Evolutionary conservation across 2,888 invertebrate genomes (phyloP).

Genomic region (Troides aeacus): DNA sequence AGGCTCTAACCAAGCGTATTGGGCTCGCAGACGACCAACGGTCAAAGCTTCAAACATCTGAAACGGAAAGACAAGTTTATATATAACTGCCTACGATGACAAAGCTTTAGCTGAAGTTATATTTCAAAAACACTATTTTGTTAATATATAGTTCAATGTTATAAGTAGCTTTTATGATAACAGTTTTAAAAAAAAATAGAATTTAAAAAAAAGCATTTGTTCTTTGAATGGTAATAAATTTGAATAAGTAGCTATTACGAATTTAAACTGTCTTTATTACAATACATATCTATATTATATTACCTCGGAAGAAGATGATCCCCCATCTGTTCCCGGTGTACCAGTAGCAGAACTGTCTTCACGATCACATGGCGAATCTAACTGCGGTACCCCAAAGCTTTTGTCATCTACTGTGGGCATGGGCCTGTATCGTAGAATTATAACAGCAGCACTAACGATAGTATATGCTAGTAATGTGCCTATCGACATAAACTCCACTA

Average conservation of each 20-base stretch:
- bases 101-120: no score
- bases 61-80: conserved; percentile 5
- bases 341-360: conserved; percentile 83
- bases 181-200: no score
- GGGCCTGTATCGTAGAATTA: conserved; percentile 90
- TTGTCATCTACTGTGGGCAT: conserved; percentile 73
- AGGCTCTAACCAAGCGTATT: conserved; percentile 87
- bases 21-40: conserved; percentile 87
- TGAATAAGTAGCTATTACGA: no score
- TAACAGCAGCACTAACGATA: conserved; percentile 94
- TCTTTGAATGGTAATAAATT: no score
- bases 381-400: conserved; percentile 67
- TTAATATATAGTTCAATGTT: no score
- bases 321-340: conserved; percentile 81
- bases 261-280: no score
- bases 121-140: no score
- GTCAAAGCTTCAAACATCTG: conserved; percentile 81
- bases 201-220: no score
- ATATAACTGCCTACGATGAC: background rate
- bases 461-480: conserved; percentile 93
- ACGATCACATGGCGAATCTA: conserved; percentile 78
- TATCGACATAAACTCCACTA: conserved; percentile 97
- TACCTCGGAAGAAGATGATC: conserved; percentile 80
- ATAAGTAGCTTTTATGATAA: no score
- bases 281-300: background rate